Evolutionary conservation across 2,113 vertebrate species (phyloP).

Genomic region (Mola mola): DNA sequence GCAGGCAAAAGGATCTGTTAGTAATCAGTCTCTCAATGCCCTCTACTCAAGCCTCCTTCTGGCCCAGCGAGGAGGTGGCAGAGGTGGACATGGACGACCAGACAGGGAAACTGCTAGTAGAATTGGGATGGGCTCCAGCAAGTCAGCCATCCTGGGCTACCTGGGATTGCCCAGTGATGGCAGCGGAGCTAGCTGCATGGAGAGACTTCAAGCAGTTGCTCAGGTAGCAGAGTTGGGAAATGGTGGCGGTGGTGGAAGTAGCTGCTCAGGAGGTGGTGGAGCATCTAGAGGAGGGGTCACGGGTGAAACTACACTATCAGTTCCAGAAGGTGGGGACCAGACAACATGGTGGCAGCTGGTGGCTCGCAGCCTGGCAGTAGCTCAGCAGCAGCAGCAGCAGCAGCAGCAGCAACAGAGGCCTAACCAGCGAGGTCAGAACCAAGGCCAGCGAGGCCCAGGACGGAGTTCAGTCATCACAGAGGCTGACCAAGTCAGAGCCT

Average conservation of each 20-base stretch:
- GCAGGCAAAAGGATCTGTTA: slow-evolving; percentile 67
- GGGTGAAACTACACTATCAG: slow-evolving; percentile 34
- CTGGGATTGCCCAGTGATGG: slow-evolving; percentile 83
- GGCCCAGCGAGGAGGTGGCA: slow-evolving; percentile 75
- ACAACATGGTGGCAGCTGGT: slow-evolving; percentile 84
- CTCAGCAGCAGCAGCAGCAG: slow-evolving; percentile 72
- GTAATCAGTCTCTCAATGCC: slow-evolving; percentile 83
- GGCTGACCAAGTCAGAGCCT: slow-evolving; percentile 77
- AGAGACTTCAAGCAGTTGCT: slow-evolving; percentile 87
- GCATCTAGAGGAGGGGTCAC: slow-evolving; percentile 42
- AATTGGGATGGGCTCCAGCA: slow-evolving; percentile 70
- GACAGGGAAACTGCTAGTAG: slow-evolving; percentile 55
- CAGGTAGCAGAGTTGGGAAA: slow-evolving; percentile 84
- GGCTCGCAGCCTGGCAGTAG: slow-evolving; percentile 79
- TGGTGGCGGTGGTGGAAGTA: slow-evolving; percentile 50
- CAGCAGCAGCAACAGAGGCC: slow-evolving; percentile 66
- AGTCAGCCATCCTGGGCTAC: slow-evolving; percentile 85
- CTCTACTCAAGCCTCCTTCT: slow-evolving; percentile 88
- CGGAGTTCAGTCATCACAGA: slow-evolving; percentile 73
- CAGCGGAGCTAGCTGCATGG: slow-evolving; percentile 87
- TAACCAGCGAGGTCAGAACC: slow-evolving; percentile 69
- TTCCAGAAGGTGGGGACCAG: slow-evolving; percentile 72
- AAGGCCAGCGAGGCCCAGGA: slow-evolving; percentile 58
- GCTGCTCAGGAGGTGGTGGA: slow-evolving; percentile 53
- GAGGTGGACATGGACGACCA: slow-evolving; percentile 57